These are phyloP conservation scores for Pan paniscus DNA, from an alignment of 2,113 vertebrate genomes.

Conservation along the genomic window DNA sequence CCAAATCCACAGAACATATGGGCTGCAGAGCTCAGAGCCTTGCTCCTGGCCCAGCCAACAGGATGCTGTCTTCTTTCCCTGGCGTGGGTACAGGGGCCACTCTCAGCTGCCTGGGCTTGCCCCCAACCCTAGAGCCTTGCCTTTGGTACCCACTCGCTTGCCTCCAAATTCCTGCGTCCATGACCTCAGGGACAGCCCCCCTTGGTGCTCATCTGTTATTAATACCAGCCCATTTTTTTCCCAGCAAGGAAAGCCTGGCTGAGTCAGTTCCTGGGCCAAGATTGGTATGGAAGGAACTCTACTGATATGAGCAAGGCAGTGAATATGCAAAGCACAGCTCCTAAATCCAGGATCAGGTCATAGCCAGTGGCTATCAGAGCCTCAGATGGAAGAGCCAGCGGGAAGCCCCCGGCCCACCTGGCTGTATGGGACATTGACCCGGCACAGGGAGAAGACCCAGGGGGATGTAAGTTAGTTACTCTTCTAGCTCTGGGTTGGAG, in stretches of 20 bases:
- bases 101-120: accelerated
- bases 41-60: neutral
- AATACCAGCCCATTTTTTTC: neutral
- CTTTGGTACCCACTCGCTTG: too few relatives aligned
- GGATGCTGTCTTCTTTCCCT: too few relatives aligned
- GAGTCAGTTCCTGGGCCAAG: neutral
- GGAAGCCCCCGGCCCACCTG: neutral
- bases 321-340: accelerated
- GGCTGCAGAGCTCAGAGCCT: neutral
- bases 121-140: neutral
- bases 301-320: accelerated
- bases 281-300: accelerated
- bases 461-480: neutral
- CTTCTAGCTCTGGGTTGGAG: too few relatives aligned
- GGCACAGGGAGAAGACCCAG: neutral
- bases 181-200: accelerated
- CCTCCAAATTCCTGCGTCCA: too few relatives aligned
- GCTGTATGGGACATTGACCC: neutral
- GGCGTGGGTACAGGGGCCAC: accelerated
- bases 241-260: neutral
- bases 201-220: accelerated
- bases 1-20: accelerated
- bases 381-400: accelerated
- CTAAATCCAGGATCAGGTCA: accelerated
- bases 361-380: accelerated